phyloP scores from a whole-genome alignment of 2,888 invertebrate genomes.

The Chouioia cunea region DNA sequence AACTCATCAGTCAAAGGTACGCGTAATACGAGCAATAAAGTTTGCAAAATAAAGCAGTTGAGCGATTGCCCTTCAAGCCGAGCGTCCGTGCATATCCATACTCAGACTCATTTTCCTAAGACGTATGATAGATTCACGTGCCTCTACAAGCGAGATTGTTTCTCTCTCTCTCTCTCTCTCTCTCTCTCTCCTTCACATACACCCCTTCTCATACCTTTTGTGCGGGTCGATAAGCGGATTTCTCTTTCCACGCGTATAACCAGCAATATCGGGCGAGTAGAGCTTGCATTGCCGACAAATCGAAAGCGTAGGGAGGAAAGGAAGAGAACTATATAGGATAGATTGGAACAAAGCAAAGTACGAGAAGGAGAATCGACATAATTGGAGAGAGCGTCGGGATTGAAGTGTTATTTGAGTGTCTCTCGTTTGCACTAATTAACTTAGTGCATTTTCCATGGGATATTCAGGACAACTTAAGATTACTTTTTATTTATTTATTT shows the following conservation, averaged over 20 bases:
- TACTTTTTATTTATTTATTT: no score
- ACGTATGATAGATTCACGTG: no score
- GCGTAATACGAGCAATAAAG: no score
- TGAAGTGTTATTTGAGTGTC: slow-evolving; percentile 46
- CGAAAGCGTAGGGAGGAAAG: slow-evolving; percentile 8
- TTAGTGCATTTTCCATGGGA: slow-evolving; percentile 27
- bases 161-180: background rate
- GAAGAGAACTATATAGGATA: background rate
- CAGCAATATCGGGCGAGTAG: slow-evolving; percentile 33
- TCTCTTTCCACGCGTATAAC: slow-evolving; percentile 28
- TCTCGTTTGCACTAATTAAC: slow-evolving; percentile 51
- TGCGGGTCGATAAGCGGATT: slow-evolving; percentile 31
- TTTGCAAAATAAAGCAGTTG: no score
- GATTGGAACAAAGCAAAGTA: no score
- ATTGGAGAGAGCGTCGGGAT: slow-evolving; percentile 5
- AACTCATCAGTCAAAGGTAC: no score
- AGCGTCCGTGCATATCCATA: no score
- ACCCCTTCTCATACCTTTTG: background rate
- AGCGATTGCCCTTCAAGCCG: no score
- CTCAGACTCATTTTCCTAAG: no score
- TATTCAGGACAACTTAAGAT: no score
- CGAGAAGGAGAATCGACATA: slow-evolving; percentile 20
- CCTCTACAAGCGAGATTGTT: slow-evolving; percentile 3
- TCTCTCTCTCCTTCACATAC: slow-evolving; percentile 9
- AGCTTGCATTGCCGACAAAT: slow-evolving; percentile 3